Base-by-base conservation (phyloP, 1,140 invertebrate species). In the Nebria ingens region DNA sequence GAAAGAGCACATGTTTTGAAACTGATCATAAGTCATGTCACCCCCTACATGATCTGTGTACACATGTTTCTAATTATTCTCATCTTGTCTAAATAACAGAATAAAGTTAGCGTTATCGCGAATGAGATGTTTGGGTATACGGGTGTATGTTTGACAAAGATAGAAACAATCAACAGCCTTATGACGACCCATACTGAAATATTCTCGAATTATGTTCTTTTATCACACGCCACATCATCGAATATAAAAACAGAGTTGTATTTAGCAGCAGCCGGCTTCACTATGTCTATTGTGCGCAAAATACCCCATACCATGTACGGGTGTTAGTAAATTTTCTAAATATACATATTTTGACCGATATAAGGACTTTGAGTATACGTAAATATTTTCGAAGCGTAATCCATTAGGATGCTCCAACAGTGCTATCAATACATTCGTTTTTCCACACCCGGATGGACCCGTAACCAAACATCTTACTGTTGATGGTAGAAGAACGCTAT, bases 81-180 rank as follows among this genome's bases (percentile, higher is more conserved):
- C 63, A 66, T 72, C 68, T 65, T 71, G 69, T 62, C 64, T 63
- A 64, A 71, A 72, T 29, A 71, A 40, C 13, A 71, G 59, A 12
- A 72, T 34, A 49, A 71, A 59, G 62, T 71, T 71, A 3, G 61
- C 57, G 66, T 71, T 73, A 55, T 73, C 70, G 19, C 68, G 56
- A 22, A 72, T 59, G 25, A 73, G 58, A 56, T 71, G 68, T 62
- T 73, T 73, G 25, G 65, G 67, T 25, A 72, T 68, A 51, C 59
- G 60, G 4, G 69, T 60, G 61, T 73, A 71, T 3, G 65, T 68
- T 58, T 72, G 68, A 58, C 61, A 60, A 21, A 70, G 52, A 62
- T 65, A 72, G 63, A 68, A 67, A 60, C 57, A 60, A 55, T 71
- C 64, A 4, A 68, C 56, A 19, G 58, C 40, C 53, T 64, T 65